Percentiles rank a stretch among this genome's conserved stretches.
Conservation (phyloP, 2,797 vertebrate genomes). For the Sylvia borin region DNA sequence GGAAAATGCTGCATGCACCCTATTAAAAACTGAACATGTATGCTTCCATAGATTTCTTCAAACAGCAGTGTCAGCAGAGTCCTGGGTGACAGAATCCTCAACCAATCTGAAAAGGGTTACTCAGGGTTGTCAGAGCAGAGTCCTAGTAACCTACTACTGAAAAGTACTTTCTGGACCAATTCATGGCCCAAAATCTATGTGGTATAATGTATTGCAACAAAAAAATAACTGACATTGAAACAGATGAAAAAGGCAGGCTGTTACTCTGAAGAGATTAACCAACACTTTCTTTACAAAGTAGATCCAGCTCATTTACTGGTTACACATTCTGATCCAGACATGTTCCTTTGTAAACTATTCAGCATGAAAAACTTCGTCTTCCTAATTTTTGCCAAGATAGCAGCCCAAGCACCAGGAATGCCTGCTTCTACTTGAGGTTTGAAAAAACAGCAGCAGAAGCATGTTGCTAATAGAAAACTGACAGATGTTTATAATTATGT, state of each 20-base stretch:
- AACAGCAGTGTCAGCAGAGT: not conserved
- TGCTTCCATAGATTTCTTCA: not conserved
- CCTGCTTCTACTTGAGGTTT: not conserved
- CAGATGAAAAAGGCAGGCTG: not conserved
- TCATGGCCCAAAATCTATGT: not conserved
- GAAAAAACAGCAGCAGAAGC: not conserved
- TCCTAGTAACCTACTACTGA: not conserved
- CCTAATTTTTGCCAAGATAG: not conserved
- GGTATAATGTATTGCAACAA: not conserved
- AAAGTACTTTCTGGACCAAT: not conserved
- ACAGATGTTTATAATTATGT: not conserved
- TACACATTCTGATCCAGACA: not conserved
- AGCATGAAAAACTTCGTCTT: not conserved
- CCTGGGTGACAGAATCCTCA: not conserved
- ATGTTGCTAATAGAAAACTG: constrained; percentile 2
- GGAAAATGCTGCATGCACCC: not conserved
- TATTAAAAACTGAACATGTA: not conserved
- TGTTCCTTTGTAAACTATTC: not conserved
- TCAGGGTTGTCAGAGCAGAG: not conserved
- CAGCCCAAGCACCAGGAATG: not conserved
- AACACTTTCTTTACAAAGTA: not conserved
- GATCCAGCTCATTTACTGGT: not conserved
- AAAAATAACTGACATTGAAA: not conserved
- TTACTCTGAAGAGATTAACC: not conserved
- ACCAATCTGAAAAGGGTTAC: not conserved